phyloP scores from a whole-genome alignment of 2,888 invertebrate genomes.

The Achlya flavicornis region DNA sequence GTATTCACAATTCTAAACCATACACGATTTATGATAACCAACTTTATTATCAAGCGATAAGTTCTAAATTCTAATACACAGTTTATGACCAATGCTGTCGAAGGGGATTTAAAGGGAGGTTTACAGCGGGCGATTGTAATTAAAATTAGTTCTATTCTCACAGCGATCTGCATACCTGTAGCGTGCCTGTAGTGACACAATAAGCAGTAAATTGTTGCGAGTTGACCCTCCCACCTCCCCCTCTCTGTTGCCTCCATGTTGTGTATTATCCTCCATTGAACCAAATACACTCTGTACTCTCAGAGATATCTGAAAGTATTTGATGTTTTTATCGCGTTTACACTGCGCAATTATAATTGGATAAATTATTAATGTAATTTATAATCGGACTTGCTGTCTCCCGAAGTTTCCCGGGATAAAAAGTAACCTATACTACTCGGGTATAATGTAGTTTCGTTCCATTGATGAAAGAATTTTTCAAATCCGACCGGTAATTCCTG shows the following conservation, averaged over 20 bases:
- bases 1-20: neutral
- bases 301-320: neutral
- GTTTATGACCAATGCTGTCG: neutral
- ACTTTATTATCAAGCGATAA: neutral
- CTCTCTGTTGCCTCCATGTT: neutral
- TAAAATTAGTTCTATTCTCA: conserved; percentile 55
- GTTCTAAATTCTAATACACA: neutral
- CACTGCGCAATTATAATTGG: too few species aligned
- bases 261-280: neutral
- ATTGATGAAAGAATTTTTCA: too few species aligned
- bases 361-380: too few species aligned
- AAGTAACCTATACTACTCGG: too few species aligned
- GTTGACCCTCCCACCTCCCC: conserved; percentile 15
- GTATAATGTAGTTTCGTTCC: too few species aligned
- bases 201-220: conserved; percentile 34
- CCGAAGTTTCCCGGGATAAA: too few species aligned
- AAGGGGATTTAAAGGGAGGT: neutral
- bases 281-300: neutral
- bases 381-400: too few species aligned
- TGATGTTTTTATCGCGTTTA: too few species aligned
- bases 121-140: conserved; percentile 28
- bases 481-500: too few species aligned
- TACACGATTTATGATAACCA: neutral
- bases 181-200: conserved; percentile 1
- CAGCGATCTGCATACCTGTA: neutral